These are phyloP conservation scores for Tenthredo amoena DNA, from an alignment of 2,888 invertebrate genomes.

Conservation along the genomic window DNA sequence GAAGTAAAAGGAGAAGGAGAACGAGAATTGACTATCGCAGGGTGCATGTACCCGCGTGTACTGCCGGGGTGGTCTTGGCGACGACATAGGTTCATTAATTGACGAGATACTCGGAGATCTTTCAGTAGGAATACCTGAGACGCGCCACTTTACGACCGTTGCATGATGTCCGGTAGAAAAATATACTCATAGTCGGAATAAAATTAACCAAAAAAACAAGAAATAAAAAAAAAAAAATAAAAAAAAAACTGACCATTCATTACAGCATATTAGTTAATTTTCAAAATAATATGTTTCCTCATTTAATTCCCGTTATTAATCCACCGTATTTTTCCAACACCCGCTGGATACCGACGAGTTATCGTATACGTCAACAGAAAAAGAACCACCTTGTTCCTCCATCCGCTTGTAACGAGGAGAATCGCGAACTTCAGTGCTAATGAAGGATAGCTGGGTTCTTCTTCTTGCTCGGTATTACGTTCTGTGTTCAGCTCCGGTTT, in stretches of 20 bases:
- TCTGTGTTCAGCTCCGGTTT: neutral
- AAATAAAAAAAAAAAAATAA: neutral
- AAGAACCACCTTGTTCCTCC: neutral
- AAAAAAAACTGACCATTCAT: neutral
- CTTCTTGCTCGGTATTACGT: slow-evolving; percentile 50
- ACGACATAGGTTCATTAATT: slow-evolving; percentile 77
- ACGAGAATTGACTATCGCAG: slow-evolving; percentile 55
- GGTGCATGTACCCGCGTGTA: slow-evolving; percentile 67
- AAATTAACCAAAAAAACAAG: neutral
- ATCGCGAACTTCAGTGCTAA: slow-evolving; percentile 76
- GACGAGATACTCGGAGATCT: slow-evolving; percentile 69
- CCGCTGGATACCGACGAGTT: slow-evolving; percentile 8
- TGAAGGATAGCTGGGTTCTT: slow-evolving; percentile 72
- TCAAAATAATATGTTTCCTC: neutral
- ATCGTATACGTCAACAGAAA: neutral
- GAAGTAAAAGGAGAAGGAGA: slow-evolving; percentile 55
- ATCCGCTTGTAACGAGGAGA: slow-evolving; percentile 66
- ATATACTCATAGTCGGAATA: neutral
- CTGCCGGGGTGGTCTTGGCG: slow-evolving; percentile 74
- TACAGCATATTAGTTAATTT: neutral
- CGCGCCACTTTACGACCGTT: slow-evolving; percentile 29
- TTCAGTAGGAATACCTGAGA: slow-evolving; percentile 33
- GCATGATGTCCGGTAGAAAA: neutral
- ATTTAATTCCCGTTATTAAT: neutral
- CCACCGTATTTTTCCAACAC: neutral